phyloP scores from a whole-genome alignment of 2,888 invertebrate genomes.

The Phymatocera aterrima region DNA sequence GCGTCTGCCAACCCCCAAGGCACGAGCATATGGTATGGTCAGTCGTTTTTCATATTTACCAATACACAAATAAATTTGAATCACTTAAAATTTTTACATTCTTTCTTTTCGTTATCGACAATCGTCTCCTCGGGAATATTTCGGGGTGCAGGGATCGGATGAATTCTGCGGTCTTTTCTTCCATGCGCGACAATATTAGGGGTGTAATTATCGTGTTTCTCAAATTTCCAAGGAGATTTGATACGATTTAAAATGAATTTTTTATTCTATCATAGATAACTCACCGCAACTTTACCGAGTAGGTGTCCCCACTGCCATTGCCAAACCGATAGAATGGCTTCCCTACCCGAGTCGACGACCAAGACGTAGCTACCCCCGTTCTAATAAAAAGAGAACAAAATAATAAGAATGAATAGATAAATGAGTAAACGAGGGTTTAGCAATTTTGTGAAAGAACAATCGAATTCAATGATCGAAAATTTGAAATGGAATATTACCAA shows the following conservation, averaged over 20 bases:
- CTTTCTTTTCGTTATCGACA: too few species aligned
- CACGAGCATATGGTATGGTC: conserved; percentile 3
- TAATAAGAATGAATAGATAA: conserved; percentile 12
- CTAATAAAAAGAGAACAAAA: conserved; percentile 75
- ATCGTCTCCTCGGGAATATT: too few species aligned
- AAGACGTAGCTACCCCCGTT: conserved; percentile 93
- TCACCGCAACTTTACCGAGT: conserved; percentile 95
- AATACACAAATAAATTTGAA: background rate
- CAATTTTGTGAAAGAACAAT: too few species aligned
- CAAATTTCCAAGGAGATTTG: background rate
- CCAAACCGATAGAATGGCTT: conserved; percentile 95
- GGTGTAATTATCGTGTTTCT: background rate
- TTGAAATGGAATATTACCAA: conserved; percentile 80
- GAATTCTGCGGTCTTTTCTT: background rate
- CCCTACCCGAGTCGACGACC: conserved; percentile 92
- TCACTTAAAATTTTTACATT: too few species aligned
- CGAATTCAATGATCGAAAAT: too few species aligned
- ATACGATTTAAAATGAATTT: conserved; percentile 19
- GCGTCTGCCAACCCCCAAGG: conserved; percentile 79
- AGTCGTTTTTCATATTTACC: background rate
- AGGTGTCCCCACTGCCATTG: conserved; percentile 96
- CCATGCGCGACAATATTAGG: background rate
- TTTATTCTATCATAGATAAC: conserved; percentile 65
- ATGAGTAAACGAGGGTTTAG: too few species aligned
- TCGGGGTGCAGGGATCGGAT: too few species aligned